Conservation (phyloP, 2,888 invertebrate species). For the Monochamus alternatus region DNA sequence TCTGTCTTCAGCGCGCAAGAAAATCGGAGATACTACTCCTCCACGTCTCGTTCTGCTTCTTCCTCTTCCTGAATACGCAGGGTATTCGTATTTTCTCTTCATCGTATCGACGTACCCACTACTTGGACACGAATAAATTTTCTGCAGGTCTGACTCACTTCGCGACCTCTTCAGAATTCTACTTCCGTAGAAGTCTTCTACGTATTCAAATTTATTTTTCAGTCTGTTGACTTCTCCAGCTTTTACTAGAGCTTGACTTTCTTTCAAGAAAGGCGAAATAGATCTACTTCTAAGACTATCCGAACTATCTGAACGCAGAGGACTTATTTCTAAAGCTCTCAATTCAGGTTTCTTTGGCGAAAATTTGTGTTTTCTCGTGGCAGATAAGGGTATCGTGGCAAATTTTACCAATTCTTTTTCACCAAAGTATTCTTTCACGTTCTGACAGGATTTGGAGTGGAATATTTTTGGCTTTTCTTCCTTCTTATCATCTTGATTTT, state of each 20-base stretch:
- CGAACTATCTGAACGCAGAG: slow-evolving; percentile 66
- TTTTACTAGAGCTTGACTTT: slow-evolving; percentile 81
- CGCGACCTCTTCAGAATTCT: slow-evolving; percentile 73
- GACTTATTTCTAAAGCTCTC: slow-evolving; percentile 68
- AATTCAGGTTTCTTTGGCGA: slow-evolving; percentile 68
- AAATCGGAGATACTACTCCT: slow-evolving; percentile 77
- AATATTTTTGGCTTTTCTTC: slow-evolving; percentile 40
- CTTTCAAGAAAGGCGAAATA: slow-evolving; percentile 82
- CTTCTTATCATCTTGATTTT: slow-evolving; percentile 35
- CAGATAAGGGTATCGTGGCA: slow-evolving; percentile 72
- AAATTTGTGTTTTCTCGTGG: slow-evolving; percentile 72
- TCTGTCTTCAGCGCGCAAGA: slow-evolving; percentile 79
- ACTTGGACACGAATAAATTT: slow-evolving; percentile 72
- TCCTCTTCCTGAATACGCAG: slow-evolving; percentile 70
- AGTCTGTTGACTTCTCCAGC: slow-evolving; percentile 86
- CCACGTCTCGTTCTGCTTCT: slow-evolving; percentile 71
- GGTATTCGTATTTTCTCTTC: slow-evolving; percentile 76
- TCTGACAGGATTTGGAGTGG: slow-evolving; percentile 79
- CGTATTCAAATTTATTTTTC: slow-evolving; percentile 84
- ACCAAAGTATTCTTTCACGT: slow-evolving; percentile 88
- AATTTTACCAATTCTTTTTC: slow-evolving; percentile 79
- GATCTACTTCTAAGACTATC: slow-evolving; percentile 82
- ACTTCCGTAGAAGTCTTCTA: slow-evolving; percentile 67
- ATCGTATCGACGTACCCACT: slow-evolving; percentile 76
- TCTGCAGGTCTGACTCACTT: slow-evolving; percentile 85